Evolutionary conservation across 2,888 invertebrate genomes (phyloP).

Genomic region (Spicauda simplicius): DNA sequence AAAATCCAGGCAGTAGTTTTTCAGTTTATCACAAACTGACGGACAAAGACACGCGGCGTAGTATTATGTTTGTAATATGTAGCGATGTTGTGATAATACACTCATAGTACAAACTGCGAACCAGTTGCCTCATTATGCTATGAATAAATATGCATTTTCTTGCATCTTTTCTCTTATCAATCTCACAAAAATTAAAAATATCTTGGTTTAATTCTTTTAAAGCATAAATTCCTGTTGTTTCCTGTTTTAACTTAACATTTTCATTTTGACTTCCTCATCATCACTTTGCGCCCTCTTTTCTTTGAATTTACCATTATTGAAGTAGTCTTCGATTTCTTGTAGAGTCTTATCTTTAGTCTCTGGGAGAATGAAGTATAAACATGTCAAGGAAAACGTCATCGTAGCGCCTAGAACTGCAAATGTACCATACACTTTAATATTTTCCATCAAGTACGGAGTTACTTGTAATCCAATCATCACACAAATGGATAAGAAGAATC

Average conservation of each 20-base stretch:
- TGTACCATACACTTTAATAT: slow-evolving; percentile 59
- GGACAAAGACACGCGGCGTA: too few relatives aligned
- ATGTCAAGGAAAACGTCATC: slow-evolving; percentile 44
- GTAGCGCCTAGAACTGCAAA: slow-evolving; percentile 59
- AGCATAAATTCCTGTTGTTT: neutral
- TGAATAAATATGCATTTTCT: too few relatives aligned
- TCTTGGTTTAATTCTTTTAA: neutral
- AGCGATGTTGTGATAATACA: too few relatives aligned
- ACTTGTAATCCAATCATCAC: slow-evolving; percentile 56
- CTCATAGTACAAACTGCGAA: too few relatives aligned
- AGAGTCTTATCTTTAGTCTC: slow-evolving; percentile 55
- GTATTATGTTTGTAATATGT: too few relatives aligned
- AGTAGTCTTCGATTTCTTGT: slow-evolving; percentile 54
- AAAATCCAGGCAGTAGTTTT: too few relatives aligned
- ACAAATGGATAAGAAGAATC: slow-evolving; percentile 51
- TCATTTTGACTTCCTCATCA: slow-evolving; percentile 49
- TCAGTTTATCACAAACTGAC: too few relatives aligned
- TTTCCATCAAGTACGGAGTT: slow-evolving; percentile 55
- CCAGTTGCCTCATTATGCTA: too few relatives aligned
- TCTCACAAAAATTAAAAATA: neutral
- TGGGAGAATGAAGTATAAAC: slow-evolving; percentile 49
- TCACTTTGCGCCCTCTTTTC: slow-evolving; percentile 44
- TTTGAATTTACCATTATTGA: slow-evolving; percentile 52
- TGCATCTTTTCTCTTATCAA: too few relatives aligned
- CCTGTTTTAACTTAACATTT: slow-evolving; percentile 16